phyloP scores from a whole-genome alignment of 2,888 invertebrate species.

The Loripinus fragilis region DNA sequence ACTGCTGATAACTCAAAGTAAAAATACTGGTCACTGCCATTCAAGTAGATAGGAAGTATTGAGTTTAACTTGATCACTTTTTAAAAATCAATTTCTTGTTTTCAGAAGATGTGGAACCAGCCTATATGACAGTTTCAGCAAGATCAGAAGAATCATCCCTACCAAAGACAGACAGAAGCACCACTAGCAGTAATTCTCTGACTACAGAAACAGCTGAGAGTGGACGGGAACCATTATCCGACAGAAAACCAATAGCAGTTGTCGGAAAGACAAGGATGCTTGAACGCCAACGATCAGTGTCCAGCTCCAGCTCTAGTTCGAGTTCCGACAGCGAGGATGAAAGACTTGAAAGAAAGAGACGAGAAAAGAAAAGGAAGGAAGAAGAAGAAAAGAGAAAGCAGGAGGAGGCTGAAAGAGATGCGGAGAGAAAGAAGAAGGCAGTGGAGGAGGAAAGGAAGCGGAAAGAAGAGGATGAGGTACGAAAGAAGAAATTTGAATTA shows the following conservation, averaged over 20 bases:
- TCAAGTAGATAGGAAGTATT: too few species aligned
- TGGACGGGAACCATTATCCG: slow-evolving; percentile 22
- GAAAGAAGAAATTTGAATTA: slow-evolving; percentile 27
- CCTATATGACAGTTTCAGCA: neutral
- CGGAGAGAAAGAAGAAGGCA: slow-evolving; percentile 21
- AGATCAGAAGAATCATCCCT: slow-evolving; percentile 17
- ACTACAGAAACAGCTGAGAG: slow-evolving; percentile 57
- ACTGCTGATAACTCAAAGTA: too few species aligned
- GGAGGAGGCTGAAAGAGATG: slow-evolving; percentile 32
- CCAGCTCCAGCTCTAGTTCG: slow-evolving; percentile 24
- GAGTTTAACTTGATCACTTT: too few species aligned
- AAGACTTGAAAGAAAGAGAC: slow-evolving; percentile 18
- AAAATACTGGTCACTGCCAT: too few species aligned
- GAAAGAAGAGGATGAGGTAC: slow-evolving; percentile 24
- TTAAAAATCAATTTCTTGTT: neutral
- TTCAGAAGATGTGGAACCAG: neutral
- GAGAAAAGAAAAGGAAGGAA: slow-evolving; percentile 29
- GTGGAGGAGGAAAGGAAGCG: slow-evolving; percentile 32
- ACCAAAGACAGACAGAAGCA: slow-evolving; percentile 36
- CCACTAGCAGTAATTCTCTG: slow-evolving; percentile 48
- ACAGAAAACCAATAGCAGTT: neutral
- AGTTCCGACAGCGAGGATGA: slow-evolving; percentile 37
- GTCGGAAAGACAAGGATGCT: neutral
- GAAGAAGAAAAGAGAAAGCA: slow-evolving; percentile 35
- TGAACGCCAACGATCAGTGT: slow-evolving; percentile 4